Conservation (phyloP, 35 echinoderm and acorn worm species). For the Heliocidaris tuberculata region DNA sequence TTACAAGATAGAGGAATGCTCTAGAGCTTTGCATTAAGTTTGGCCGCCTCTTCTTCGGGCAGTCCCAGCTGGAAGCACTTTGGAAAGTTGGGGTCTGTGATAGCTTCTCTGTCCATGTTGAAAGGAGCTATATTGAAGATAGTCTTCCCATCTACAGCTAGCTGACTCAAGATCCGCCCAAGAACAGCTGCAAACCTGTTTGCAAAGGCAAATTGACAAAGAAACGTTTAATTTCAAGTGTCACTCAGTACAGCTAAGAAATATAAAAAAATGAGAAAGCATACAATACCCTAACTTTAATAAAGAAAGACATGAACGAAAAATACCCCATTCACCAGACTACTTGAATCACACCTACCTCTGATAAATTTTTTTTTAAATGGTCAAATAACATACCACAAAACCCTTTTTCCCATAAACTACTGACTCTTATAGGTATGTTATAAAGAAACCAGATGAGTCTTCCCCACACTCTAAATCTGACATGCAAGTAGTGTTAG, state of each 20-base stretch:
- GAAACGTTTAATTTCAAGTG: background rate
- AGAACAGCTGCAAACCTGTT: slow-evolving; percentile 83
- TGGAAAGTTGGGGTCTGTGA: slow-evolving; percentile 78
- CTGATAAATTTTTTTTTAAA: too few relatives aligned
- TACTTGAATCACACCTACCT: too few relatives aligned
- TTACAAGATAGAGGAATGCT: background rate
- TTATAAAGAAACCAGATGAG: too few relatives aligned
- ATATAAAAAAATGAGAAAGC: background rate
- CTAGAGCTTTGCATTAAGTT: background rate
- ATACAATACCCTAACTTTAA: background rate
- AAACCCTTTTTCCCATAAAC: too few relatives aligned
- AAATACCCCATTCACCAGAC: too few relatives aligned
- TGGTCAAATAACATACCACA: too few relatives aligned
- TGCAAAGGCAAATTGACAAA: background rate
- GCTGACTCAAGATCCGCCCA: slow-evolving; percentile 69
- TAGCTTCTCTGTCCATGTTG: slow-evolving; percentile 68
- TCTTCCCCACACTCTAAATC: too few relatives aligned
- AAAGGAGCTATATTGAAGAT: slow-evolving; percentile 61
- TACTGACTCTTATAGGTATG: too few relatives aligned
- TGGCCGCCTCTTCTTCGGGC: background rate
- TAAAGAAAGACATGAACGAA: too few relatives aligned
- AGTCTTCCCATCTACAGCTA: slow-evolving; percentile 68
- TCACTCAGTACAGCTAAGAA: too few relatives aligned
- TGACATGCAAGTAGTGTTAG: too few relatives aligned
- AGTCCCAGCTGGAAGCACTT: slow-evolving; percentile 49